Evolutionary conservation across 2,888 invertebrate genomes (phyloP).

Genomic region (Barypeithes pellucidus): DNA sequence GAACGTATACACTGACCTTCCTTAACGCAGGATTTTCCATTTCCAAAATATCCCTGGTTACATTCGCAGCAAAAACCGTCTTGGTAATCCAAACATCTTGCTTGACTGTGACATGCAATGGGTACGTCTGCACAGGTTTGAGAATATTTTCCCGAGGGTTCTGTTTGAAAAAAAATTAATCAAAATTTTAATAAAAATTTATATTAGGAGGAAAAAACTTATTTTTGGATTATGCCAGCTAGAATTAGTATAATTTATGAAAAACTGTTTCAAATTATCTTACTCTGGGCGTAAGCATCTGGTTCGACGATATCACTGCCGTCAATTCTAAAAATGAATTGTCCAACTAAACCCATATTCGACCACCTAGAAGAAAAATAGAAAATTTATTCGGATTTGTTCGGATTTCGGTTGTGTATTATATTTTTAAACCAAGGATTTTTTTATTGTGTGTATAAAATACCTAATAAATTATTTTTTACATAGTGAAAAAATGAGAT

Average conservation of each 20-base stretch:
- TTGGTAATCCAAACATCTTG: constrained; percentile 86
- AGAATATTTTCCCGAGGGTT: neutral
- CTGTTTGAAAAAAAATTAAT: neutral
- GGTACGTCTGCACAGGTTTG: constrained; percentile 74
- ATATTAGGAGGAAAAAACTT: too few species aligned
- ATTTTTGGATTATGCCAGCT: too few species aligned
- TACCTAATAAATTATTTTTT: too few species aligned
- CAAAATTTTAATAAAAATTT: too few species aligned
- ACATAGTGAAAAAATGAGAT: too few species aligned
- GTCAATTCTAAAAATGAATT: constrained; percentile 92
- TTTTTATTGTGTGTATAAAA: too few species aligned
- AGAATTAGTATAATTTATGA: too few species aligned
- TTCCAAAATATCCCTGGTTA: constrained; percentile 89
- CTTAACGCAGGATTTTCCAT: constrained; percentile 91
- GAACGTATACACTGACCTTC: constrained; percentile 60
- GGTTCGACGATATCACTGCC: constrained; percentile 80
- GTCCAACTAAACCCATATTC: constrained; percentile 88
- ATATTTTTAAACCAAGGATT: too few species aligned
- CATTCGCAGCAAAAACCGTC: constrained; percentile 94
- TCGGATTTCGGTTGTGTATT: too few species aligned
- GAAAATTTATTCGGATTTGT: too few species aligned
- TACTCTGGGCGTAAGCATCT: constrained; percentile 73
- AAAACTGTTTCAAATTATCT: too few species aligned
- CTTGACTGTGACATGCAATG: constrained; percentile 86
- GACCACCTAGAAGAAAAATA: constrained; percentile 79